A percentile compares a stretch with the other conserved stretches of the same genome.
These are phyloP conservation scores for Microcebus griseorufus DNA, from an alignment of 2,113 vertebrate species.

Conservation along the genomic window DNA sequence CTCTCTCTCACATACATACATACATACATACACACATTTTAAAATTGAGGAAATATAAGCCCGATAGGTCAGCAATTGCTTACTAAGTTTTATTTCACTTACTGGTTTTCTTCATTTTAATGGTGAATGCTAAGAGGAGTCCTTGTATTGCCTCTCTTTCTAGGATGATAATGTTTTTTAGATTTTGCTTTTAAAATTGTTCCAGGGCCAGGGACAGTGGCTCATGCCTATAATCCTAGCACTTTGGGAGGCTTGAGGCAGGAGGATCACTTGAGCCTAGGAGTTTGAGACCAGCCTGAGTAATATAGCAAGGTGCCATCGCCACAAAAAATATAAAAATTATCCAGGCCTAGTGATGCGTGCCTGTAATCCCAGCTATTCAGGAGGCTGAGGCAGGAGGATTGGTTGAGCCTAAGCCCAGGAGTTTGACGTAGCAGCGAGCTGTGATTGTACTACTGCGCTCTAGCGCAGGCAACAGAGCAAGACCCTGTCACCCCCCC, in stretches of 20 bases:
- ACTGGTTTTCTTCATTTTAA: neutral
- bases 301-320: neutral
- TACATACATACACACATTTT: neutral
- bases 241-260: neutral
- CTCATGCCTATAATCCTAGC: neutral
- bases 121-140: neutral
- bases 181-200: constrained; percentile 54
- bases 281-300: neutral
- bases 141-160: neutral
- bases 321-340: neutral
- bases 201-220: neutral
- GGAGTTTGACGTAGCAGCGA: neutral
- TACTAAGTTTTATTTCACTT: neutral
- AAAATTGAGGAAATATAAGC: neutral
- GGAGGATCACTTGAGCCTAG: neutral
- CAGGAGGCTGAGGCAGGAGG: neutral
- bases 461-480: neutral
- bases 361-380: neutral
- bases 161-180: neutral
- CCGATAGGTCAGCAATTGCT: neutral
- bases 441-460: neutral
- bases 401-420: neutral
- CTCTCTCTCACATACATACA: neutral
- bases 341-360: neutral
- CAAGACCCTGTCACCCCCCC: neutral